Evolutionary conservation across 2,888 invertebrate species (phyloP).

Genomic region (Brachyptera putata): DNA sequence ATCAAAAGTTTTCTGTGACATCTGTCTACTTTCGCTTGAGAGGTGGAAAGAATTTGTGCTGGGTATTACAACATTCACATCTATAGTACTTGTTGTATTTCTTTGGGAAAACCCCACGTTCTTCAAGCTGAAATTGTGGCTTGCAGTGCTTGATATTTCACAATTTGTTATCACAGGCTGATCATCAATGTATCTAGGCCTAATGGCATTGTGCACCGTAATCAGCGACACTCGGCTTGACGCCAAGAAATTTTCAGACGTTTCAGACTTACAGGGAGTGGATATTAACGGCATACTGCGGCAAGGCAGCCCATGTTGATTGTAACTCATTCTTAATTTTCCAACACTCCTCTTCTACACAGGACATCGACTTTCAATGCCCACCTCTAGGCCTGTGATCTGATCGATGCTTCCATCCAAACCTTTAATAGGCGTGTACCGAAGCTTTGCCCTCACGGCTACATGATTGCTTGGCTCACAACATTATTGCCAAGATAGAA

Average conservation of each 20-base stretch:
- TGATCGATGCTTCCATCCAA: no score
- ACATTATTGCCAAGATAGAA: no score
- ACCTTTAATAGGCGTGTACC: no score
- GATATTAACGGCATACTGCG: slow-evolving; percentile 43
- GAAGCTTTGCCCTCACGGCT: no score
- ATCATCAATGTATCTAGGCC: no score
- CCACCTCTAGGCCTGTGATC: no score
- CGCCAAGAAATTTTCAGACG: not conserved
- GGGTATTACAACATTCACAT: no score
- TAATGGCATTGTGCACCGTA: not conserved
- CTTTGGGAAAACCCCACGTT: not conserved
- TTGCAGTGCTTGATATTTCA: not conserved
- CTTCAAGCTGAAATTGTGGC: not conserved
- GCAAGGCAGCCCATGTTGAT: no score
- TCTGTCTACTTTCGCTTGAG: slow-evolving; percentile 4
- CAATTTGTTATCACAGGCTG: not conserved
- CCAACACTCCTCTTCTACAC: not conserved
- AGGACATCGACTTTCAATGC: no score
- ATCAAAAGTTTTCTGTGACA: no score
- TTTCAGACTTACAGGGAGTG: slow-evolving; percentile 37
- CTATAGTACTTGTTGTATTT: no score
- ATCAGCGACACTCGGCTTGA: not conserved
- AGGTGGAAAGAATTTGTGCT: not conserved
- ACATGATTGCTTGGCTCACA: no score
- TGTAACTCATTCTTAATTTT: not conserved